These are phyloP conservation scores for Scartelaos histophorus DNA, from an alignment of 2,113 vertebrate species.

Conservation along the genomic window DNA sequence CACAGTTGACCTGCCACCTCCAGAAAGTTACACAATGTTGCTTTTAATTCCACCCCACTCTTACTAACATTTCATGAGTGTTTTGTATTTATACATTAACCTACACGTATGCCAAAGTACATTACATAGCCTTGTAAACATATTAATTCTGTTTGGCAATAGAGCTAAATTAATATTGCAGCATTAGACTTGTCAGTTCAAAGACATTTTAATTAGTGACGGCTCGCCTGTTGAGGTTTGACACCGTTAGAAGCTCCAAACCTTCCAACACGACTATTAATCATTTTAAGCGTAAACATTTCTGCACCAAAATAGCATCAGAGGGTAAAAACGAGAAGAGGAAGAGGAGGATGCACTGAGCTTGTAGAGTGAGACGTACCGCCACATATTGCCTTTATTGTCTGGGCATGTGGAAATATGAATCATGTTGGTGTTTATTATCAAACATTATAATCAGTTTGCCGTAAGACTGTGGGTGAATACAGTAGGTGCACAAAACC, in stretches of 20 bases:
- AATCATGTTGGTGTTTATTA: no score
- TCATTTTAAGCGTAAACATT: slow-evolving; percentile 8
- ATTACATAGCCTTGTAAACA: neutral
- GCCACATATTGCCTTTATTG: slow-evolving; percentile 4
- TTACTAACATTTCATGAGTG: no score
- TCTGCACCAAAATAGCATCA: neutral
- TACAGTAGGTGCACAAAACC: slow-evolving; percentile 13
- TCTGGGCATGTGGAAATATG: slow-evolving; percentile 21
- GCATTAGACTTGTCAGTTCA: neutral
- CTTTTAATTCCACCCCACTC: no score
- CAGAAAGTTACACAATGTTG: no score
- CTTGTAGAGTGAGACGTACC: slow-evolving; percentile 3
- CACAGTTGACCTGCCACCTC: no score
- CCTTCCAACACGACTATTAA: slow-evolving; percentile 5
- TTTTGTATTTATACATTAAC: neutral
- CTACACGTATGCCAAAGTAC: neutral
- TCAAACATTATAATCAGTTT: neutral
- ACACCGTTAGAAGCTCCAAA: neutral
- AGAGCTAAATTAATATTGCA: neutral
- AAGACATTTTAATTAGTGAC: slow-evolving; percentile 2
- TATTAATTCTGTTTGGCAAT: neutral
- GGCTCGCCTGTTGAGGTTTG: neutral
- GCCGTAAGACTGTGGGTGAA: neutral
- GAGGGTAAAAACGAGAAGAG: neutral
- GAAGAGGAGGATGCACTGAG: neutral